Base-by-base conservation (phyloP, 2,797 vertebrate genomes). In the Pangasius larnaudii region DNA sequence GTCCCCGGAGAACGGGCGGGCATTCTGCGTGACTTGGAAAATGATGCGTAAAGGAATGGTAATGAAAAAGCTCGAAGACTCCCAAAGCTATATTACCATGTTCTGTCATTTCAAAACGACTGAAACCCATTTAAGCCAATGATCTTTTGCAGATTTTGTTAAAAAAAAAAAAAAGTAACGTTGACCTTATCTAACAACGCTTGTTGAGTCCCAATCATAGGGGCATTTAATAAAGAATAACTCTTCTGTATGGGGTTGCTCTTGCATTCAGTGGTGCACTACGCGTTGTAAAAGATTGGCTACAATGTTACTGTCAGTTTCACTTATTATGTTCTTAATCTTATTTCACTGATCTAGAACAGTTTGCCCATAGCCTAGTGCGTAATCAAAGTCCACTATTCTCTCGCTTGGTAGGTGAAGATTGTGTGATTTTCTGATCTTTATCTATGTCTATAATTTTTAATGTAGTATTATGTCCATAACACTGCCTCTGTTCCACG, bases 1-100 rank as follows among this genome's bases (percentile, higher is more conserved):
- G 94, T 96, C 94, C 95, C 96, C 97, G 93, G 97, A 98, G 97
- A 98, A 97, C 97, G 97, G 33, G 22, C 2, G 8, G 16, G 56
- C 49, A 78, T 14, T 53, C 2, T 22, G 42, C 42, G 33, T 18
- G 16, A 24, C 18, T 10, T 58, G 53, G 11, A 3, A 79, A 36
- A 58, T 58, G 1, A 58, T 58, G 51, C 51, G 1, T n/a, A 14
- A 75, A 49, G 13, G 1, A 58, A 19, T 30, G n/a, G 49, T 8
- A 78, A 36, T 58, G 51, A 18, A 51, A 51, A 7, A 18, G 27
- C 46, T 30, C 1, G 27, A 56, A 53, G 1, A 22, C 51, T 19
- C 14, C 6, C 16, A 24, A 46, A 46, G 22, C 22, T 27, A 46
- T n/a, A 0, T 22, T 56, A 79, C 18, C 51, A 58, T 2, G 19